A percentile compares a stretch with the other conserved stretches of the same genome.
Conservation (phyloP, 2,113 vertebrate species). For the Triplophysa dalaica region DNA sequence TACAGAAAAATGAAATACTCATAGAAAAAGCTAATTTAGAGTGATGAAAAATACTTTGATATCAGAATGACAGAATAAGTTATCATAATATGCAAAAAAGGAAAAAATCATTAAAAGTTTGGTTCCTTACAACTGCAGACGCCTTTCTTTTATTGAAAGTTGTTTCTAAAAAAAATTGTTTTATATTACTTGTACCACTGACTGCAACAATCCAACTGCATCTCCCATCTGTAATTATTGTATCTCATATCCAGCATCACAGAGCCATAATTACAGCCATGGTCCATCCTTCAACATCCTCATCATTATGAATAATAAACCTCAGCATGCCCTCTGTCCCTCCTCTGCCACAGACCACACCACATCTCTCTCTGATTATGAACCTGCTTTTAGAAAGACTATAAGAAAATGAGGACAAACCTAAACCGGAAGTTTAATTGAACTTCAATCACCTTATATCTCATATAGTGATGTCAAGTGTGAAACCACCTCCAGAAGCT, state of each 20-base stretch:
- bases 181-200: background rate
- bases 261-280: background rate
- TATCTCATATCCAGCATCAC: background rate
- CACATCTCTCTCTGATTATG: conserved; percentile 52
- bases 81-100: too few species aligned
- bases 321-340: too few species aligned
- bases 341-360: too few species aligned
- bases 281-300: background rate
- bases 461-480: background rate
- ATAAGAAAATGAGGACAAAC: conserved; percentile 61
- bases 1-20: too few species aligned
- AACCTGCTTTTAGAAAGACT: conserved; percentile 57
- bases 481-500: background rate
- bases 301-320: too few species aligned
- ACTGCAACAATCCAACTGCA: background rate
- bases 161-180: too few species aligned
- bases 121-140: too few species aligned
- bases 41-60: too few species aligned
- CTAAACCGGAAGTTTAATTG: conserved; percentile 63
- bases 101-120: too few species aligned
- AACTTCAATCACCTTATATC: background rate
- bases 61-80: too few species aligned
- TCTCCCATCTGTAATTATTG: conserved; percentile 1
- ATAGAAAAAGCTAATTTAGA: too few species aligned
- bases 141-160: too few species aligned